A percentile compares a stretch with the other conserved stretches of the same genome.
phyloP scores from a whole-genome alignment of 2,113 vertebrate species.

The Megaleporinus macrocephalus region DNA sequence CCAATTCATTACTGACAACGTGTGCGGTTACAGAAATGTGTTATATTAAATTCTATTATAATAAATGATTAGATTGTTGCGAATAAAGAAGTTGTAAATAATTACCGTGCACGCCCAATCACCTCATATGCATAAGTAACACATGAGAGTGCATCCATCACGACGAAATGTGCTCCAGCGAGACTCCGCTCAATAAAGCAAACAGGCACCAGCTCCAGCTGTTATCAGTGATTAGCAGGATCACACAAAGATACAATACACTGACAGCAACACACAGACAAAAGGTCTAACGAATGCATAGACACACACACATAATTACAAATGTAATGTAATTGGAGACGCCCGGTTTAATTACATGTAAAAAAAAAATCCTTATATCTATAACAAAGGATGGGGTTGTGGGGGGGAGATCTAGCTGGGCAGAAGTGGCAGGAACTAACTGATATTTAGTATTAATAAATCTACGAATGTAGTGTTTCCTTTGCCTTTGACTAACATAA shows the following conservation, averaged over 20 bases:
- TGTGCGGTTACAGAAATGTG: no score
- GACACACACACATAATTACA: constrained; percentile 43
- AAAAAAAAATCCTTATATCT: no score
- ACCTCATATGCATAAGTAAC: neutral
- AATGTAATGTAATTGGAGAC: no score
- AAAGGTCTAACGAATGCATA: constrained; percentile 20
- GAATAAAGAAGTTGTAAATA: neutral
- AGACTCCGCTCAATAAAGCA: constrained; percentile 26
- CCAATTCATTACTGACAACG: neutral
- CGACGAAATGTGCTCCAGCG: neutral
- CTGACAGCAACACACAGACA: neutral
- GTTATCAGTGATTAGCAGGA: constrained; percentile 14
- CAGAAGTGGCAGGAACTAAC: no score
- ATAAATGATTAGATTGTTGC: neutral
- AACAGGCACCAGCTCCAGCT: neutral
- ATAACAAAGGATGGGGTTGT: no score
- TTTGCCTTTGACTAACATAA: no score
- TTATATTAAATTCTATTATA: no score
- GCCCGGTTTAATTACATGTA: no score
- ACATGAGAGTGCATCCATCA: neutral
- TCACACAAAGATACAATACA: neutral
- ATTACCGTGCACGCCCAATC: neutral
- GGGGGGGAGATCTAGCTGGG: no score
- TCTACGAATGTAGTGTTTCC: no score
- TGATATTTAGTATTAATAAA: no score